Evolutionary conservation across 2,113 vertebrate species (phyloP), one percentile per base, ranked within the genome.

Genomic region (Cygnus buccinator): DNA sequence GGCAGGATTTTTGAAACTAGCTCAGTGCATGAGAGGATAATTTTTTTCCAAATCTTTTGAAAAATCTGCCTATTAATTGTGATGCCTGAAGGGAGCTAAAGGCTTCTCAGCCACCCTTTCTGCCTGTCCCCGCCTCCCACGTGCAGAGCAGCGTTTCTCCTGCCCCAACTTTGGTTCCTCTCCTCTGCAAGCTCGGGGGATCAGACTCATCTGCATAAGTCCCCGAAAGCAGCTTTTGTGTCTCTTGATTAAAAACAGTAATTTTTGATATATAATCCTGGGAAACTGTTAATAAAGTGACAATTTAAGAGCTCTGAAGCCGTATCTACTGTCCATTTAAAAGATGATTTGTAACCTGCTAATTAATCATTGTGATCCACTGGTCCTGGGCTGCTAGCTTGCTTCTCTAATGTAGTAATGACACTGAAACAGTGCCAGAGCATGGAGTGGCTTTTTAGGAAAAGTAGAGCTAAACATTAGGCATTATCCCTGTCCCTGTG

Each of bases 261-360:
- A 66, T 46, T 93, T 91, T 75, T 85, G 67, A 68, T 75, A 68
- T 11, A 75, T 67, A 57, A 72, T 59, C 90, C 94, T 54, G 35
- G 71, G 80, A 87, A 97, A 87, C 72, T 84, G 41, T 92, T 90
- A 93, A 88, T 91, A 91, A 93, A 91, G 87, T 62, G 57, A 59
- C 72, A 73, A 31, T 76, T 93, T 85, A 46, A 94, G 94, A 92
- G 68, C 79, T 78, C 84, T 9, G 57, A 96, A 92, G 80, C 79
- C 84, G 62, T 76, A 82, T 91, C 84, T 86, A 21, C 76, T 86
- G 75, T 61, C 86, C 73, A 75, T 94, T 96, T 93, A 88, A 85
- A 88, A 94, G 73, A 88, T 74, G 48, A 95, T 95, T 81, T 95
- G 82, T 67, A 90, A 93, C 84, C 67, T 93, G 68, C 84, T 97